Evolutionary conservation across 2,888 invertebrate genomes (phyloP).

Genomic region (Nomada lathburiana): DNA sequence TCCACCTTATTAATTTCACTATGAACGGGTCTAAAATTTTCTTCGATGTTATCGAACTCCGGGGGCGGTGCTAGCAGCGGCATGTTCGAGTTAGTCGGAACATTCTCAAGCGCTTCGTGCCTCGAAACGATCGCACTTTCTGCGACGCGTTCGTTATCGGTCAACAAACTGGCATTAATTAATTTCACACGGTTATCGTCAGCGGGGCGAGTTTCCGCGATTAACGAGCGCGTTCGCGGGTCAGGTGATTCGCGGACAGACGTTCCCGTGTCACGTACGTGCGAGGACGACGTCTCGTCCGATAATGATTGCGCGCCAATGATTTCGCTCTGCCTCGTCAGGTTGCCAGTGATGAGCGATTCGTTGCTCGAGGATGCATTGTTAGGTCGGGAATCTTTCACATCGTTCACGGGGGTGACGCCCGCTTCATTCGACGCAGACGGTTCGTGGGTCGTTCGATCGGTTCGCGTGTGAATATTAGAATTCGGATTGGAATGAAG

Average conservation of each 20-base stretch:
- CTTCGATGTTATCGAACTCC: neutral
- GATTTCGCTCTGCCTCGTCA: conserved; percentile 25
- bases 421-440: conserved; percentile 53
- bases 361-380: conserved; percentile 29
- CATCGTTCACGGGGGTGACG: conserved; percentile 52
- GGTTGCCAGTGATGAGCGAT: conserved; percentile 7
- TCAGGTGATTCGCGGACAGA: conserved; percentile 39
- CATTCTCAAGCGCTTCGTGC: neutral
- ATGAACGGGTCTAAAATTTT: neutral
- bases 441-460: conserved; percentile 6
- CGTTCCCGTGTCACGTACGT: conserved; percentile 25
- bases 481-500: conserved; percentile 8
- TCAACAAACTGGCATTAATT: conserved; percentile 21
- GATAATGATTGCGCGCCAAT: conserved; percentile 55
- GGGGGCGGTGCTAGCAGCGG: neutral
- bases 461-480: neutral
- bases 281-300: conserved; percentile 32
- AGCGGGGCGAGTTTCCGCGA: neutral
- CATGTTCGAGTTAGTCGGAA: conserved; percentile 28
- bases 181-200: conserved; percentile 37
- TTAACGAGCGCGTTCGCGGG: conserved; percentile 8
- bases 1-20: neutral
- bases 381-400: conserved; percentile 28
- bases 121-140: neutral
- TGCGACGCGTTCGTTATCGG: conserved; percentile 13